Evolutionary conservation across 2,888 invertebrate species (phyloP).

Genomic region (Dryobotodes eremita): DNA sequence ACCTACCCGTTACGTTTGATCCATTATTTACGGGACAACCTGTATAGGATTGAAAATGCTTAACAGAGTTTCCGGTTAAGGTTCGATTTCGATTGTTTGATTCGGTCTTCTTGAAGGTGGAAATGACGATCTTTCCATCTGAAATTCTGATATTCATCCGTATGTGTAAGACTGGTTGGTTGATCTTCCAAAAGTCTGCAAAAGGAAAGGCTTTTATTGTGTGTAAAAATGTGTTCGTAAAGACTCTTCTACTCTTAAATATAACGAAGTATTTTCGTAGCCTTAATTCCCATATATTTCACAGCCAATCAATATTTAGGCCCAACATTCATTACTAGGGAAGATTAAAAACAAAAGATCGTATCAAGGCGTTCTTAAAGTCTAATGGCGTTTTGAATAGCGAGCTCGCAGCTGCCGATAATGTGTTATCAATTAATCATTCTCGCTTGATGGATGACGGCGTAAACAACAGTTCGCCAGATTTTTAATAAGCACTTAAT

Average conservation of each 20-base stretch:
- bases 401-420: slow-evolving; percentile 76
- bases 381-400: slow-evolving; percentile 75
- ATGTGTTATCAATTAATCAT: slow-evolving; percentile 81
- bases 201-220: background rate
- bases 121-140: background rate
- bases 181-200: background rate
- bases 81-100: background rate
- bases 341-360: slow-evolving; percentile 68
- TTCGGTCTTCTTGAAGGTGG: background rate
- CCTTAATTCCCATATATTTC: slow-evolving; percentile 27
- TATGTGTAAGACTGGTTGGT: no score
- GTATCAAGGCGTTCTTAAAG: slow-evolving; percentile 63
- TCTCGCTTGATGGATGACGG: slow-evolving; percentile 75
- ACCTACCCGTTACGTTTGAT: no score
- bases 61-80: no score
- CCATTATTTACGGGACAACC: no score
- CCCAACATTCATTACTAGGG: slow-evolving; percentile 54
- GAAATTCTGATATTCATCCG: background rate
- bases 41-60: background rate
- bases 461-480: slow-evolving; percentile 73
- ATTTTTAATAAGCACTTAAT: slow-evolving; percentile 70
- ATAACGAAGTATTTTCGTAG: slow-evolving; percentile 17
- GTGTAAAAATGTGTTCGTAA: background rate
- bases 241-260: background rate
- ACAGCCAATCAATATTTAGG: slow-evolving; percentile 60